Conservation (phyloP, 2,797 vertebrate genomes). For the Urosaurus nigricauda region DNA sequence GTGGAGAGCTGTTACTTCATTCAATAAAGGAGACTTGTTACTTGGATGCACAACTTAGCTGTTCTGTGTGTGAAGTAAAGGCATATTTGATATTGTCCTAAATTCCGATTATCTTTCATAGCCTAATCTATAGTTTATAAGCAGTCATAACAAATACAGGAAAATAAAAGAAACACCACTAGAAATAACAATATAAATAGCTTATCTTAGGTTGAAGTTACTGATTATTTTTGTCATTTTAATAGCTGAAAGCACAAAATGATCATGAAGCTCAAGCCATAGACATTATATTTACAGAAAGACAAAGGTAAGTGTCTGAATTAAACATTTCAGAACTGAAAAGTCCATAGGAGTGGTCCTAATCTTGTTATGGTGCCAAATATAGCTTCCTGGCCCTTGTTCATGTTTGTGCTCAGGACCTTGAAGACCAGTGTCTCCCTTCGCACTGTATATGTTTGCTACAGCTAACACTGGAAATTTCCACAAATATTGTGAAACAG, state of each 20-base stretch:
- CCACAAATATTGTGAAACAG: neutral
- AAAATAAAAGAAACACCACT: neutral
- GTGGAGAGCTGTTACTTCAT: neutral
- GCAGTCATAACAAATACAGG: neutral
- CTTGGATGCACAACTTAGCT: neutral
- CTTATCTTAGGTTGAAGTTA: neutral
- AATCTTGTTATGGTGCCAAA: neutral
- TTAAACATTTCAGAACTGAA: neutral
- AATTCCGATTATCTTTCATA: neutral
- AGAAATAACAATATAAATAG: neutral
- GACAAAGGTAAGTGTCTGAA: slow-evolving; percentile 90
- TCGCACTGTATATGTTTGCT: neutral
- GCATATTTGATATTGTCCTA: neutral
- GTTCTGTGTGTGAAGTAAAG: neutral
- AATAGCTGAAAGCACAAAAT: slow-evolving; percentile 92
- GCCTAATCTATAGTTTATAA: neutral
- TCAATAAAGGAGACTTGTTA: neutral
- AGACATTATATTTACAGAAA: slow-evolving; percentile 93
- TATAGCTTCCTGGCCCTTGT: neutral
- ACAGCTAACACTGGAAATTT: neutral
- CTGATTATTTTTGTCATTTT: slow-evolving; percentile 21
- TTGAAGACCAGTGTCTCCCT: neutral
- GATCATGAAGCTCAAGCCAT: slow-evolving; percentile 89
- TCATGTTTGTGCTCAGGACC: neutral
- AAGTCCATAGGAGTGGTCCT: neutral